These are phyloP conservation scores for Ptyas mucosa DNA, from an alignment of 2,113 vertebrate genomes.

Conservation along the genomic window DNA sequence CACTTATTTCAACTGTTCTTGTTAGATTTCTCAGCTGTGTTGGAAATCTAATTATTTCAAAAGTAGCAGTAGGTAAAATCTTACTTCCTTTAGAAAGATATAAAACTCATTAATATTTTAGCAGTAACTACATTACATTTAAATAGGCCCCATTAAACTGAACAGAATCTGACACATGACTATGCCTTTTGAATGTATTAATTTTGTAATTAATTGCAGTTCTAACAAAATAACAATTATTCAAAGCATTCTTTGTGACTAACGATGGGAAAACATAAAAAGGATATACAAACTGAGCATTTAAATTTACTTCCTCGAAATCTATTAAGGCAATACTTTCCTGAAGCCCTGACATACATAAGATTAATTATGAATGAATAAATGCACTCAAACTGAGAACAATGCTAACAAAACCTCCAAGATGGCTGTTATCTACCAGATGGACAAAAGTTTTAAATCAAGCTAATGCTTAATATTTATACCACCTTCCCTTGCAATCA, in stretches of 20 bases:
- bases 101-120: slow-evolving; percentile 57
- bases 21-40: slow-evolving; percentile 45
- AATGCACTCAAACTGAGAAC: slow-evolving; percentile 13
- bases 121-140: slow-evolving; percentile 47
- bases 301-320: slow-evolving; percentile 34
- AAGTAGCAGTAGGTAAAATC: slow-evolving; percentile 53
- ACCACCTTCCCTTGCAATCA: slow-evolving; percentile 19
- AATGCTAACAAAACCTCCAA: slow-evolving; percentile 24
- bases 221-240: not conserved
- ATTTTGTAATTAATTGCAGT: slow-evolving; percentile 23
- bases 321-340: slow-evolving; percentile 34
- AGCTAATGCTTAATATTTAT: slow-evolving; percentile 22
- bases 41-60: slow-evolving; percentile 60
- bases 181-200: slow-evolving; percentile 43
- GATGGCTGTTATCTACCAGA: slow-evolving; percentile 23
- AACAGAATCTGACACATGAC: slow-evolving; percentile 32
- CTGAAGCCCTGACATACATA: slow-evolving; percentile 29
- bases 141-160: slow-evolving; percentile 47
- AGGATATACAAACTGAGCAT: slow-evolving; percentile 16
- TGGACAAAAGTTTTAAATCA: slow-evolving; percentile 9
- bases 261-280: slow-evolving; percentile 19
- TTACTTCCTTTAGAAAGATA: slow-evolving; percentile 55
- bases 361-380: slow-evolving; percentile 40
- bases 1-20: slow-evolving; percentile 38
- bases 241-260: slow-evolving; percentile 16